Conservation (phyloP, 2,888 invertebrate species). For the Clusia tigrina region DNA sequence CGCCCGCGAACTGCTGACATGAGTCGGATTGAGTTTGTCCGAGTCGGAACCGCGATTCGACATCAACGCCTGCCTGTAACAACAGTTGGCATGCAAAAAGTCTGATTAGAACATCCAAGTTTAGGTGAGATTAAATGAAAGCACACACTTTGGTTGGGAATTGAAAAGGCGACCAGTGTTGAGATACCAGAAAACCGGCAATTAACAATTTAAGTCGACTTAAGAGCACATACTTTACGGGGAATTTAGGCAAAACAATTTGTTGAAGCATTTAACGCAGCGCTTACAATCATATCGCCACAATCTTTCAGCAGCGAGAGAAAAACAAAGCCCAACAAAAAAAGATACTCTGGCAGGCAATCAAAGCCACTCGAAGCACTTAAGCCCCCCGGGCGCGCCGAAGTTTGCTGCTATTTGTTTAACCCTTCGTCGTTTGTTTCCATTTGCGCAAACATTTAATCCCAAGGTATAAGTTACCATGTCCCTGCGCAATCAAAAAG, state of each 20-base stretch:
- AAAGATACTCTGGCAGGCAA: constrained; percentile 28
- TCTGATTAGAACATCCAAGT: constrained; percentile 63
- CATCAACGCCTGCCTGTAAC: constrained; percentile 75
- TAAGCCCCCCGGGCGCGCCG: constrained; percentile 29
- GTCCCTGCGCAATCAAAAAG: constrained; percentile 29
- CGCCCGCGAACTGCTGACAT: constrained; percentile 66
- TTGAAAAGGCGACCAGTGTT: not conserved
- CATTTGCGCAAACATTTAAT: constrained; percentile 36
- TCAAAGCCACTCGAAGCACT: constrained; percentile 31
- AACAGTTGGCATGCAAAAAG: constrained; percentile 58
- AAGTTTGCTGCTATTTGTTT: constrained; percentile 29
- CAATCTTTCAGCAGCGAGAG: no score
- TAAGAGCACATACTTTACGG: not conserved
- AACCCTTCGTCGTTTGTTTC: constrained; percentile 36
- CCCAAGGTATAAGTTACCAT: constrained; percentile 23
- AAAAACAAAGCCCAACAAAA: not conserved
- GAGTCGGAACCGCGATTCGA: constrained; percentile 65
- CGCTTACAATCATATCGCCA: no score
- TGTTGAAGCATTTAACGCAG: constrained; percentile 29
- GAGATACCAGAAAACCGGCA: not conserved
- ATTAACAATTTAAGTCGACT: constrained; percentile 25
- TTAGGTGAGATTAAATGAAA: constrained; percentile 33
- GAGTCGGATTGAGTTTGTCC: constrained; percentile 68
- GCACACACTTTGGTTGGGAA: not conserved
- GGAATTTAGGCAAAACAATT: constrained; percentile 13